Percentiles rank a stretch among this genome's conserved stretches.
Evolutionary conservation across 2,113 vertebrate species (phyloP).

Genomic region (Craseonycteris thonglongyai): DNA sequence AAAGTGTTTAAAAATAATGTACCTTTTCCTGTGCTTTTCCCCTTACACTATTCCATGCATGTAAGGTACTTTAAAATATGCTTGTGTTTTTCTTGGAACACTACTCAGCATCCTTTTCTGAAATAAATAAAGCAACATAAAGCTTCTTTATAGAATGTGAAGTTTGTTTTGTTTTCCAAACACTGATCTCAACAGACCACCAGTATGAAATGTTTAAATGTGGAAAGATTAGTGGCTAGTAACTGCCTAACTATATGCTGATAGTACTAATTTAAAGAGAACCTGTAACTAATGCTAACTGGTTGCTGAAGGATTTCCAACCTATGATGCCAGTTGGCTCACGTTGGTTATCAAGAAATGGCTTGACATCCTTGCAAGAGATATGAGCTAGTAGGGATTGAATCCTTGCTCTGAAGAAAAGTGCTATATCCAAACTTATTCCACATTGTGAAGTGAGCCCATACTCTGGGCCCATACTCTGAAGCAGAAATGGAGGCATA

Average conservation of each 20-base stretch:
- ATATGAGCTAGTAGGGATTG: neutral
- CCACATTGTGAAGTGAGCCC: neutral
- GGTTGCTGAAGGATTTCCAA: neutral
- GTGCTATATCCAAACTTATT: neutral
- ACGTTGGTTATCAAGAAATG: neutral
- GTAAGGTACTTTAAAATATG: constrained; percentile 5
- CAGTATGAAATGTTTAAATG: neutral
- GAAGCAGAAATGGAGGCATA: neutral
- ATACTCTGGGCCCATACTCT: neutral
- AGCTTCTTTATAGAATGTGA: neutral
- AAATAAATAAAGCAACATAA: neutral
- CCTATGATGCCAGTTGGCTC: neutral
- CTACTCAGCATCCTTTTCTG: neutral
- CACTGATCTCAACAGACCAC: neutral
- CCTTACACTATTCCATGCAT: neutral
- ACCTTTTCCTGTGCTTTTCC: neutral
- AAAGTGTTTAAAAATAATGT: neutral
- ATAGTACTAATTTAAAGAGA: neutral
- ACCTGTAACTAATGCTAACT: neutral
- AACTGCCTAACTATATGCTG: neutral
- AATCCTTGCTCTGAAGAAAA: neutral
- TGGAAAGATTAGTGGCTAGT: neutral
- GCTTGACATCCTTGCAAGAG: neutral
- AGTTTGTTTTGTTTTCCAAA: neutral
- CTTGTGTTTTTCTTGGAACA: neutral